These are phyloP conservation scores for Aporophyla lueneburgensis DNA, from an alignment of 2,888 invertebrate genomes.

Conservation along the genomic window DNA sequence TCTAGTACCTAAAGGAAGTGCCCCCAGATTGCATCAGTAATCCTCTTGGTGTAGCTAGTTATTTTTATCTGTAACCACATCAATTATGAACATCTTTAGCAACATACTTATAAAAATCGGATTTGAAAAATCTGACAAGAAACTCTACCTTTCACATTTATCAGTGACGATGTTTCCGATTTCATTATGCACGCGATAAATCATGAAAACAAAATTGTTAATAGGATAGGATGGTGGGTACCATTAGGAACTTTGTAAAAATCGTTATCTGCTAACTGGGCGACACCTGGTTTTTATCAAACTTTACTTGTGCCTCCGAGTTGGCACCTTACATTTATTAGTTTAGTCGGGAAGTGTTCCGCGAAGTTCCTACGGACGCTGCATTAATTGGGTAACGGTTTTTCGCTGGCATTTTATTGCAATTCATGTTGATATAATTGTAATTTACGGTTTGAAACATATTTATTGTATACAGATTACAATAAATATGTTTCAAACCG, in stretches of 20 bases:
- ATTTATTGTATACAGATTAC: no score
- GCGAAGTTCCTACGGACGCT: neutral
- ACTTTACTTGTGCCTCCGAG: slow-evolving; percentile 27
- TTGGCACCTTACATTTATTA: slow-evolving; percentile 47
- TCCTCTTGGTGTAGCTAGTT: no score
- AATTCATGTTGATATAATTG: neutral
- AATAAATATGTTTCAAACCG: no score
- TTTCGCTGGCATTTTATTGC: neutral
- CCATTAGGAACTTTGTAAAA: slow-evolving; percentile 57
- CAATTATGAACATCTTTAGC: no score
- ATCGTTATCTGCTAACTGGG: slow-evolving; percentile 51
- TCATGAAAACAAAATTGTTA: slow-evolving; percentile 59
- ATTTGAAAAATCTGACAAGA: neutral
- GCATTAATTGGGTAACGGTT: slow-evolving; percentile 2
- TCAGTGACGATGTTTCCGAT: slow-evolving; percentile 28
- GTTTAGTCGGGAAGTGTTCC: slow-evolving; percentile 17
- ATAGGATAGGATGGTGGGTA: slow-evolving; percentile 42
- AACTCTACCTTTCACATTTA: slow-evolving; percentile 10
- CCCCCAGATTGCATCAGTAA: neutral
- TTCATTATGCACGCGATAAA: slow-evolving; percentile 46
- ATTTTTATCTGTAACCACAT: neutral
- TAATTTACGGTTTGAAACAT: neutral
- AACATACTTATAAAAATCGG: neutral
- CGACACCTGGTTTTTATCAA: slow-evolving; percentile 59
- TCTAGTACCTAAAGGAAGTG: no score